Conservation (phyloP, 2,888 invertebrate genomes). For the Lasioglossum vierecki region DNA sequence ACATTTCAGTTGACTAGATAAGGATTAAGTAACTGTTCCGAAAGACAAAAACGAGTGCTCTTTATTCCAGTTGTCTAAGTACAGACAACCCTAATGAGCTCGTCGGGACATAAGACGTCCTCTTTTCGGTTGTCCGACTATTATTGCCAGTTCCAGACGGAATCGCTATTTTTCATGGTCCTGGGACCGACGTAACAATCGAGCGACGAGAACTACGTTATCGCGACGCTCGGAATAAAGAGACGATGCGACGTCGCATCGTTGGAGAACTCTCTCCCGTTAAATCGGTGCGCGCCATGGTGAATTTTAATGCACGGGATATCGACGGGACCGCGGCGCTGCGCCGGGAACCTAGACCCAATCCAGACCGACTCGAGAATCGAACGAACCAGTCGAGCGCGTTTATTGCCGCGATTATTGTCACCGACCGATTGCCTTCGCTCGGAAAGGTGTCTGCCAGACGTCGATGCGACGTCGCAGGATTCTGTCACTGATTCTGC, state of each 20-base stretch:
- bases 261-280: constrained; percentile 1
- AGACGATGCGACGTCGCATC: constrained; percentile 2
- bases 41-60: not conserved
- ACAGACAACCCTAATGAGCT: not conserved
- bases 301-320: constrained; percentile 52
- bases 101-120: not conserved
- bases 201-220: constrained; percentile 7
- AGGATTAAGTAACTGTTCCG: too few relatives aligned
- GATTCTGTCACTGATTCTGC: not conserved
- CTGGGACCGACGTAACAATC: constrained; percentile 4
- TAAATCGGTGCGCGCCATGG: constrained; percentile 40
- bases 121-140: not conserved
- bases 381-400: constrained; percentile 1
- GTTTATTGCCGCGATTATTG: constrained; percentile 26
- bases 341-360: not conserved
- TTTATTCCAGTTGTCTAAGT: not conserved
- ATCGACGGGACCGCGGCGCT: not conserved
- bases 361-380: not conserved
- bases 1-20: too few relatives aligned
- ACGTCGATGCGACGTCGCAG: not conserved
- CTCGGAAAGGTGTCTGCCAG: not conserved
- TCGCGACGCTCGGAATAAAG: not conserved
- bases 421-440: not conserved
- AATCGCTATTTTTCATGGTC: not conserved
- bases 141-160: not conserved